Evolutionary conservation across 2,113 vertebrate genomes (phyloP), one percentile per base, ranked within the genome.

Genomic region (Colinus virginianus): DNA sequence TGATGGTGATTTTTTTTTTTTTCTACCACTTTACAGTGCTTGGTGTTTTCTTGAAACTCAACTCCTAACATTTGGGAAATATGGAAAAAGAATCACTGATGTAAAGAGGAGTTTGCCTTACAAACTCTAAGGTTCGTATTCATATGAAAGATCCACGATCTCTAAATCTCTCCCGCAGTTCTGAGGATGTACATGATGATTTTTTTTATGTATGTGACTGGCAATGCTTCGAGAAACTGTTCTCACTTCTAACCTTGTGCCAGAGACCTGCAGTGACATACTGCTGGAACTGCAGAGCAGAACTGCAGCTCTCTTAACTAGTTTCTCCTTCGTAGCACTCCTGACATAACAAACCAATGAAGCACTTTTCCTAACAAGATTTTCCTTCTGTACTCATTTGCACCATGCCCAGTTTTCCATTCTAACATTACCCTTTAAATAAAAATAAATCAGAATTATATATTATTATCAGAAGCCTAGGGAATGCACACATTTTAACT

Each of bases 371-470:
- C 51, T 36, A 62, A 40, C 10, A 40, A 40, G 40, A 40, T 40
- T 40, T 40, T 40, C 40, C 40, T 40, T 40, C 11, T 40, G 40
- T 11, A 40, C 40, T 40, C 8, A 32, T n/a, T 79, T 76, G n/a
- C 83, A 34, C 62, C 69, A 68, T 9, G 19, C 16, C 38, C 45
- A 66, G 17, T 87, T 71, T 56, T 76, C 43, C n/a, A 78, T 91
- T 71, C 72, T 49, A 63, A 85, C 40, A 42, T 32, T 72, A 61
- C 5, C 70, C 38, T 46, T 93, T 58, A 55, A 92, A 88, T 62
- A 55, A 93, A 96, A 82, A 59, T 91, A 95, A 95, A 61, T 77
- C 72, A 36, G 48, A 90, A 67, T 58, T 30, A 66, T 62, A 64
- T 79, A 90, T 79, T 89, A 64, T 67, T 75, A 78, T 58, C 81